phyloP scores from a whole-genome alignment of 1,140 invertebrate genomes.

The Macrotrachela quadricornifera region DNA sequence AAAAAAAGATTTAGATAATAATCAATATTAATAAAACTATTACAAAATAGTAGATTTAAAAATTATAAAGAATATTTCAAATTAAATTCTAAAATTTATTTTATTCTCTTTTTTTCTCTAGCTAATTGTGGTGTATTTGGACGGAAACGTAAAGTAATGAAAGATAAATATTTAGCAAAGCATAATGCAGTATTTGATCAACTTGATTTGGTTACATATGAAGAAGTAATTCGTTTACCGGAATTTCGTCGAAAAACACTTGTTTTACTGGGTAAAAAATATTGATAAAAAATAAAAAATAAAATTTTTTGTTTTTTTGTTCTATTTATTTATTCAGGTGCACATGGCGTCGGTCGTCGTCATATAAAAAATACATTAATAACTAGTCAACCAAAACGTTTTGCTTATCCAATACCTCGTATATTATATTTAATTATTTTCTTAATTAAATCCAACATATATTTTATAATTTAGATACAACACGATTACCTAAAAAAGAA shows the following conservation, averaged over 20 bases:
- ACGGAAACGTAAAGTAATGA: constrained; percentile 86
- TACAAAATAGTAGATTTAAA: too few species aligned
- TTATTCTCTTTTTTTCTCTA: constrained; percentile 29
- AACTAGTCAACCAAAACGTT: constrained; percentile 82
- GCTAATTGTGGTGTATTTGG: constrained; percentile 83
- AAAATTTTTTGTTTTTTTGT: too few species aligned
- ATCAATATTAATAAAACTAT: too few species aligned
- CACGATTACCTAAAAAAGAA: constrained; percentile 67
- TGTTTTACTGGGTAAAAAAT: constrained; percentile 20
- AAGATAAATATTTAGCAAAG: constrained; percentile 95
- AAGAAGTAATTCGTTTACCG: constrained; percentile 89
- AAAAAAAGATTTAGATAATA: too few species aligned
- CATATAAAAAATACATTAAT: constrained; percentile 98
- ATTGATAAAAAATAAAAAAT: too few species aligned
- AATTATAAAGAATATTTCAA: too few species aligned
- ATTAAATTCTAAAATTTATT: too few species aligned
- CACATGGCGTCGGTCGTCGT: constrained; percentile 76
- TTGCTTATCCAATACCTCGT: constrained; percentile 98
- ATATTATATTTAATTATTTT: constrained; percentile 33
- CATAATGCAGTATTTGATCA: constrained; percentile 75
- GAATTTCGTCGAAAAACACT: constrained; percentile 43
- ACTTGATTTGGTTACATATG: constrained; percentile 92
- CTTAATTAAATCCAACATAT: neutral
- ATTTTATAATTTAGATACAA: constrained; percentile 52
- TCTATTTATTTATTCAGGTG: constrained; percentile 31